phyloP scores from a whole-genome alignment of 2,888 invertebrate species.

The Eristalinus aeneus region DNA sequence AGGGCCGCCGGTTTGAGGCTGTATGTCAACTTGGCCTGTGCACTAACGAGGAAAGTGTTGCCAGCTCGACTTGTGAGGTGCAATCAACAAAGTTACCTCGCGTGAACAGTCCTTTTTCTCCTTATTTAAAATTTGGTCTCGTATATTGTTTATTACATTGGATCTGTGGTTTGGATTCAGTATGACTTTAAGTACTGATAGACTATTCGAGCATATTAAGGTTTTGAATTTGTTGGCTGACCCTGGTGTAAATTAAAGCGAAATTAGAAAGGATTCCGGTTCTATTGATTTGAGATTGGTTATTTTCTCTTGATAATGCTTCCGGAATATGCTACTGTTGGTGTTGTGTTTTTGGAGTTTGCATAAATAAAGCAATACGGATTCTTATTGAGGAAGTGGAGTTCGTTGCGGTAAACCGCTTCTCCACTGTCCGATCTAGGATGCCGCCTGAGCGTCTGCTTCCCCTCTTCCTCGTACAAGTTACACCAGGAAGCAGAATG shows the following conservation, averaged over 20 bases:
- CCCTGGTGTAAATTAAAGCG: neutral
- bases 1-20: too few relatives aligned
- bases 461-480: too few relatives aligned
- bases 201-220: neutral
- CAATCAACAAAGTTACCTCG: too few relatives aligned
- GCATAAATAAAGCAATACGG: neutral
- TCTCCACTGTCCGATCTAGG: too few relatives aligned
- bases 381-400: neutral
- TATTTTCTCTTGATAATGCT: neutral
- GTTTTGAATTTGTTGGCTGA: neutral
- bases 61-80: too few relatives aligned
- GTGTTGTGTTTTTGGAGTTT: neutral
- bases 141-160: neutral
- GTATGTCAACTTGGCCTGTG: too few relatives aligned
- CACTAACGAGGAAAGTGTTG: too few relatives aligned
- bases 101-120: too few relatives aligned
- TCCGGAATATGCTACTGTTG: neutral
- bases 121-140: neutral
- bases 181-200: neutral
- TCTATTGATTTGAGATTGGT: neutral
- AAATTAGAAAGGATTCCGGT: neutral
- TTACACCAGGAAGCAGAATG: too few relatives aligned
- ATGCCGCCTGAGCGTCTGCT: too few relatives aligned
- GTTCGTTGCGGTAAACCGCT: too few relatives aligned
- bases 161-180: too few relatives aligned